These are phyloP conservation scores for Melitaea cinxia DNA, from an alignment of 1,140 invertebrate genomes.

Conservation along the genomic window DNA sequence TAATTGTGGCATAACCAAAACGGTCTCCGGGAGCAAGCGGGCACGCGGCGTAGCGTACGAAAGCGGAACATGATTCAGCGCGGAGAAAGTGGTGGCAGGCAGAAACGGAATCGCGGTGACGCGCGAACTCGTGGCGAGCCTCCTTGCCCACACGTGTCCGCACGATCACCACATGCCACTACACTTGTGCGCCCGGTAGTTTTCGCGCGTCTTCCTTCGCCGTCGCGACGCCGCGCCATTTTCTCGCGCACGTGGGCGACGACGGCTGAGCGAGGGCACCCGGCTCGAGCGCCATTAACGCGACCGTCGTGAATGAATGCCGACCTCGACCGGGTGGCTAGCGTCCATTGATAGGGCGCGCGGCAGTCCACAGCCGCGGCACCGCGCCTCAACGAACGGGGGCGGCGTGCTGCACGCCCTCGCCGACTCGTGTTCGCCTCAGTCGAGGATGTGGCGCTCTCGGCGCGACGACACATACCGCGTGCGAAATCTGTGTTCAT, in stretches of 20 bases:
- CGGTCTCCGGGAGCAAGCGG: slow-evolving; percentile 55
- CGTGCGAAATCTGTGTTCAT: slow-evolving; percentile 77
- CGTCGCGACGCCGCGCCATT: slow-evolving; percentile 77
- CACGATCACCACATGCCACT: slow-evolving; percentile 51
- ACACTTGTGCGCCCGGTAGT: slow-evolving; percentile 66
- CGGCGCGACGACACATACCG: slow-evolving; percentile 67
- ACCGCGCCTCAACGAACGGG: slow-evolving; percentile 54
- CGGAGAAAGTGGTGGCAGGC: slow-evolving; percentile 62
- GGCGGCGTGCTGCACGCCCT: slow-evolving; percentile 68
- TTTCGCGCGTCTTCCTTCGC: slow-evolving; percentile 71
- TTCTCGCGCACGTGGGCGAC: slow-evolving; percentile 78
- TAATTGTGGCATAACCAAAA: slow-evolving; percentile 78
- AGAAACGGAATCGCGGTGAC: slow-evolving; percentile 43
- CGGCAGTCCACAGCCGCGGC: slow-evolving; percentile 58
- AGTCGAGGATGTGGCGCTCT: slow-evolving; percentile 76
- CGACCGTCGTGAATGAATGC: slow-evolving; percentile 78
- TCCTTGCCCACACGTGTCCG: slow-evolving; percentile 61
- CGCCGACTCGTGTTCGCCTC: slow-evolving; percentile 59
- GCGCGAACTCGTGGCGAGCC: slow-evolving; percentile 62
- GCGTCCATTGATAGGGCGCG: slow-evolving; percentile 75
- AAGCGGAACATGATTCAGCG: slow-evolving; percentile 72
- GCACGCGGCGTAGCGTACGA: slow-evolving; percentile 57
- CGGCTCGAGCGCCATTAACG: slow-evolving; percentile 73
- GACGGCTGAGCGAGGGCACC: slow-evolving; percentile 62
- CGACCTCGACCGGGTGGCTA: slow-evolving; percentile 72